Conservation (phyloP, 2,113 vertebrate species). For the Petaurus breviceps region DNA sequence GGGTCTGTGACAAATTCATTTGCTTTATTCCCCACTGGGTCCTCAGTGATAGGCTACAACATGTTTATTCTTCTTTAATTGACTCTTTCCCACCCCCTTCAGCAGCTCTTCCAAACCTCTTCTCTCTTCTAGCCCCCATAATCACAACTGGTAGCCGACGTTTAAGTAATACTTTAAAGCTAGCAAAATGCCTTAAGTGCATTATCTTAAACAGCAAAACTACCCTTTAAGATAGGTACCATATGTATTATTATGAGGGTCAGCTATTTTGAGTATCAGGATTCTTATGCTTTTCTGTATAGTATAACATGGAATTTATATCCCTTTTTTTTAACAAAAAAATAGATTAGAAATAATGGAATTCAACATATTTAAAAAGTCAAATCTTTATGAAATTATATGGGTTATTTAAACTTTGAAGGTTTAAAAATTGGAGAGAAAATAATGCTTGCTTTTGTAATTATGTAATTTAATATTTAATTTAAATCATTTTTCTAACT, state of each 20-base stretch:
- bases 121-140: no score
- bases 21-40: no score
- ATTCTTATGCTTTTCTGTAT: background rate
- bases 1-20: no score
- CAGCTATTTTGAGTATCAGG: background rate
- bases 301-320: background rate
- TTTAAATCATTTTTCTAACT: background rate
- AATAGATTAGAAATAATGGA: background rate
- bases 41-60: no score
- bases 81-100: no score
- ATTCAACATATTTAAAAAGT: background rate
- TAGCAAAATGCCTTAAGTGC: no score
- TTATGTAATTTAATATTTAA: background rate
- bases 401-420: background rate
- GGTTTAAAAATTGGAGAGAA: background rate
- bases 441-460: background rate
- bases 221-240: no score
- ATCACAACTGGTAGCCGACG: no score
- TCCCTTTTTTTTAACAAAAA: background rate
- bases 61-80: no score
- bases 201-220: no score
- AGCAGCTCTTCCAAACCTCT: no score
- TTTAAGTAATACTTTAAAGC: no score
- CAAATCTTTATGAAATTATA: background rate
- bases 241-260: background rate